Conservation (phyloP, 2,797 vertebrate genomes). For the Sus cebifrons region DNA sequence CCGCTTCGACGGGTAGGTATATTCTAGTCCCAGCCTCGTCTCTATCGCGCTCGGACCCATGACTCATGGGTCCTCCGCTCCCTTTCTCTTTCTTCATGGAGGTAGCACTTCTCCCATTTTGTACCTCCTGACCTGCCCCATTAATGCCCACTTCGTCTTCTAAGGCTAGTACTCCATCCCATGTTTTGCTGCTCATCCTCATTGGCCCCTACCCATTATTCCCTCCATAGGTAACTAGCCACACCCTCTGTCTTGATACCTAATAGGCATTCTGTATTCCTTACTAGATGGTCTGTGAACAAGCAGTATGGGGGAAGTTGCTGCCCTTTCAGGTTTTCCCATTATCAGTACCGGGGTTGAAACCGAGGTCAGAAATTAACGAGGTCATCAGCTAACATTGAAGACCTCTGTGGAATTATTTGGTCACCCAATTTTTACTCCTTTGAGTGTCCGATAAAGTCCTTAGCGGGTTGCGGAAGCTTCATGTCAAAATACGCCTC, state of each 20-base stretch:
- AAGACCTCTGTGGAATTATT: constrained; percentile 46
- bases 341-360: neutral
- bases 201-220: neutral
- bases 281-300: neutral
- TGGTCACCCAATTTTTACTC: neutral
- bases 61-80: neutral
- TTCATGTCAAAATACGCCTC: neutral
- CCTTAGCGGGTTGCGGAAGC: neutral
- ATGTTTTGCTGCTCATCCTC: neutral
- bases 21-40: neutral
- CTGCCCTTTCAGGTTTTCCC: neutral
- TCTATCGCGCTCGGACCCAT: neutral
- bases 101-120: neutral
- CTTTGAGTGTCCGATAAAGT: neutral
- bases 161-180: neutral
- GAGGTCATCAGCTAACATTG: constrained; percentile 24
- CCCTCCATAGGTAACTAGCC: neutral
- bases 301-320: neutral
- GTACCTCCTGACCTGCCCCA: neutral
- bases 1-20: constrained; percentile 96
- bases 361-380: constrained; percentile 40
- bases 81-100: neutral
- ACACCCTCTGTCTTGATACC: constrained; percentile 47
- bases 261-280: neutral
- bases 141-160: neutral